Conservation (phyloP, 1,140 invertebrate genomes). For the Centruroides vittatus region DNA sequence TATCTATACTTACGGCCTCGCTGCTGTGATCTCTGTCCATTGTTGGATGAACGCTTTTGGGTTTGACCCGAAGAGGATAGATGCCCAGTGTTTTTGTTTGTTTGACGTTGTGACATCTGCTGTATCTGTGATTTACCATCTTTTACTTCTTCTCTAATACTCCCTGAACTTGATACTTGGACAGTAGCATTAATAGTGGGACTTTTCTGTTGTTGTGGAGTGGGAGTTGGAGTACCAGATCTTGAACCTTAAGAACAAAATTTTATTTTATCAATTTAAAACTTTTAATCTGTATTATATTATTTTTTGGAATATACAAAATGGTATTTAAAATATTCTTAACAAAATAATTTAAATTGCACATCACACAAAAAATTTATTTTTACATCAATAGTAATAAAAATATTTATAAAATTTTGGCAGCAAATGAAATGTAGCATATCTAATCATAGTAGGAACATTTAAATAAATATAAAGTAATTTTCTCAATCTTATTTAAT, state of each 20-base stretch:
- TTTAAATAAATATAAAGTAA: too few species aligned
- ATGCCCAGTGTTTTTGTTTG: neutral
- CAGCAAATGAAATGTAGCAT: too few species aligned
- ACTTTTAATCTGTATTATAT: too few species aligned
- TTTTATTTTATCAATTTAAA: neutral
- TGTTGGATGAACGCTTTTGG: neutral
- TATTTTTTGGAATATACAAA: too few species aligned
- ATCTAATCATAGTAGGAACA: too few species aligned
- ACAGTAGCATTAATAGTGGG: constrained; percentile 66
- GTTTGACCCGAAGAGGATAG: neutral
- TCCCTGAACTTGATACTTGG: constrained; percentile 37
- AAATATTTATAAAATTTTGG: too few species aligned
- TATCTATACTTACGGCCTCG: constrained; percentile 5
- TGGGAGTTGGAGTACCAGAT: constrained; percentile 13
- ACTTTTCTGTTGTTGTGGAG: constrained; percentile 23
- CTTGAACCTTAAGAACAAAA: constrained; percentile 7
- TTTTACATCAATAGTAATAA: too few species aligned
- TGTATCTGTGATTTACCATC: neutral
- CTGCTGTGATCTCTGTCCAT: constrained; percentile 7
- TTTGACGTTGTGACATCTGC: neutral
- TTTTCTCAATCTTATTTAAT: too few species aligned
- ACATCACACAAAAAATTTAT: too few species aligned
- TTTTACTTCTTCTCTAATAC: neutral
- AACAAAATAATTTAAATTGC: too few species aligned
- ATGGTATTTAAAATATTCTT: too few species aligned